These are phyloP conservation scores for Clostera curtula DNA, from an alignment of 2,888 invertebrate species.

Conservation along the genomic window DNA sequence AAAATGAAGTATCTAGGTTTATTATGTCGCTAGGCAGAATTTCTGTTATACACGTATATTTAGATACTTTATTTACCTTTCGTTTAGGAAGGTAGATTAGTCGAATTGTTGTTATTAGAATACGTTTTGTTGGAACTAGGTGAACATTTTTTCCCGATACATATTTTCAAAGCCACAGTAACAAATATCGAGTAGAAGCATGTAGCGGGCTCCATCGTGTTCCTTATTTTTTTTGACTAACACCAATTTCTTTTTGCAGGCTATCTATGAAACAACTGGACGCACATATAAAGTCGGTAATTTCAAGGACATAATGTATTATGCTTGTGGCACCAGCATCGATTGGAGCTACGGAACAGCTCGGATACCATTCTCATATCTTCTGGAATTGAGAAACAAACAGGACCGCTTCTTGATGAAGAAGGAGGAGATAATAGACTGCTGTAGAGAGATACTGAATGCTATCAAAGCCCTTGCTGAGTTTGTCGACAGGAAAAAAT, in stretches of 20 bases:
- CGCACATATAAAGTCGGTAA: conserved; percentile 65
- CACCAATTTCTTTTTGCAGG: conserved; percentile 34
- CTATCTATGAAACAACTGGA: conserved; percentile 53
- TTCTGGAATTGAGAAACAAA: conserved; percentile 55
- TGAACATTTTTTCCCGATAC: no score
- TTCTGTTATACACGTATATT: no score
- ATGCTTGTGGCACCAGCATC: conserved; percentile 58
- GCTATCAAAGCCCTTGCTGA: conserved; percentile 45
- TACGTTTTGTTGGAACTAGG: no score
- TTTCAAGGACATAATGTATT: conserved; percentile 63
- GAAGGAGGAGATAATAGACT: conserved; percentile 47
- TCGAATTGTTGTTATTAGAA: no score
- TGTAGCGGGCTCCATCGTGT: no score
- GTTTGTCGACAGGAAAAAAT: conserved; percentile 48
- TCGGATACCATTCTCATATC: conserved; percentile 57
- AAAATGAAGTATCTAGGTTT: no score
- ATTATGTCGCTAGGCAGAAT: no score
- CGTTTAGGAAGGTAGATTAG: no score
- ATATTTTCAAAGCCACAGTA: no score
- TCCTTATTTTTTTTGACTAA: no score
- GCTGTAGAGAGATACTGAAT: conserved; percentile 47
- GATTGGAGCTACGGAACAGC: conserved; percentile 67
- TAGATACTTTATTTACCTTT: no score
- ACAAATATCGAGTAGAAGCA: no score
- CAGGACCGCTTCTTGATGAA: conserved; percentile 49